Evolutionary conservation across 1,140 invertebrate genomes (phyloP).

Genomic region (Chironomus tepperi): DNA sequence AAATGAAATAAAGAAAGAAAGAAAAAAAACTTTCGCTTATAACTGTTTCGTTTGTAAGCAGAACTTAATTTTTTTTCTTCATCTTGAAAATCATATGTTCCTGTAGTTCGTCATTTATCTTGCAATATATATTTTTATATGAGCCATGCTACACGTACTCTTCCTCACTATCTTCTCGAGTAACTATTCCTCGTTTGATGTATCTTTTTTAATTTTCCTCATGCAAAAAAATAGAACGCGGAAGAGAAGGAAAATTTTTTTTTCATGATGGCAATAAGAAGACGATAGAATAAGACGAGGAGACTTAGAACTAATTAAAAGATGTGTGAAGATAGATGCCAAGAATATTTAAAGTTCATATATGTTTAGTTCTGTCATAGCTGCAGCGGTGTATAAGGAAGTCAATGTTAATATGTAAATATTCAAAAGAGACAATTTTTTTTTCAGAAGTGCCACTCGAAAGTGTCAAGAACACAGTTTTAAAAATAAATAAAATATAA

Average conservation of each 20-base stretch:
- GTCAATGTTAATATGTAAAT: neutral
- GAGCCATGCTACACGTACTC: too few relatives aligned
- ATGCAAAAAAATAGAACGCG: neutral
- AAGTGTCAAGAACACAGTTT: conserved; percentile 12
- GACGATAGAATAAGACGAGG: neutral
- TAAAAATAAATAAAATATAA: neutral
- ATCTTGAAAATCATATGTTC: neutral
- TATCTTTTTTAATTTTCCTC: too few relatives aligned
- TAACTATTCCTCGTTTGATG: too few relatives aligned
- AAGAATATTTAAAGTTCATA: neutral
- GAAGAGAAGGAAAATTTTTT: neutral
- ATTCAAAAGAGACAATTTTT: too few relatives aligned
- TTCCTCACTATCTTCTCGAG: too few relatives aligned
- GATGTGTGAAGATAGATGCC: neutral
- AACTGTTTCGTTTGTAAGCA: conserved; percentile 12
- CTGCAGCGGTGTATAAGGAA: neutral
- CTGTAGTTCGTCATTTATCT: too few relatives aligned
- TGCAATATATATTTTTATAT: too few relatives aligned
- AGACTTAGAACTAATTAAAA: neutral
- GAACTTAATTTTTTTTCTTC: neutral
- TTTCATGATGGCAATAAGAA: neutral
- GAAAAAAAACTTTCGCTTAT: conserved; percentile 23
- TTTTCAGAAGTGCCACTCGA: neutral
- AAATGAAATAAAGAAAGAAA: conserved; percentile 16
- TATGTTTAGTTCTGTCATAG: too few relatives aligned